These are phyloP conservation scores for Suricata suricatta DNA, from an alignment of 2,113 vertebrate genomes.

Conservation along the genomic window DNA sequence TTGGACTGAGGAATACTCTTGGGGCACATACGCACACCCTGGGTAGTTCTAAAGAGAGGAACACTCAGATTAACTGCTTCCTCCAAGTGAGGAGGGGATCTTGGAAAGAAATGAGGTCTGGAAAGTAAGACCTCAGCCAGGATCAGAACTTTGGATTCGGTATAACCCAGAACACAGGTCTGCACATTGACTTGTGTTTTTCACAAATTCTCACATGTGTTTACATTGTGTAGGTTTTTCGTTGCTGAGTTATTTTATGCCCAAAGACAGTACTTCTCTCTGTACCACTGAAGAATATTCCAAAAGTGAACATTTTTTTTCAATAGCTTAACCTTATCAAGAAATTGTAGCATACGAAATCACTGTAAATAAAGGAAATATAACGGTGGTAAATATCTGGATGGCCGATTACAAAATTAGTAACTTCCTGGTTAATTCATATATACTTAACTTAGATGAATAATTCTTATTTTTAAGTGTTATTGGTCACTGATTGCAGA, in stretches of 20 bases:
- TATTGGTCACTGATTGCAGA: constrained; percentile 49
- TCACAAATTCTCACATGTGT: background rate
- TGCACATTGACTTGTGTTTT: background rate
- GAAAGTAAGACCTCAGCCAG: background rate
- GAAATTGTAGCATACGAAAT: constrained; percentile 34
- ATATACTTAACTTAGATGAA: constrained; percentile 44
- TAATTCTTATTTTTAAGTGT: background rate
- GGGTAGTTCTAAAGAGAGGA: background rate
- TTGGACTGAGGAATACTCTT: background rate
- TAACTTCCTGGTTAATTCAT: background rate
- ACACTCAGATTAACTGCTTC: too few relatives aligned
- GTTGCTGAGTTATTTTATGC: background rate
- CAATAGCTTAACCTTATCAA: background rate
- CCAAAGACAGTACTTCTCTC: background rate
- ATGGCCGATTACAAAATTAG: constrained; percentile 11
- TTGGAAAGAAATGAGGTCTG: background rate
- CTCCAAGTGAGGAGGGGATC: rapidly evolving
- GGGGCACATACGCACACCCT: background rate
- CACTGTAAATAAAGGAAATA: background rate
- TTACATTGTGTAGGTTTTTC: background rate
- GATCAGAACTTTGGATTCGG: background rate
- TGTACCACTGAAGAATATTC: background rate
- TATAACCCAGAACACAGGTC: background rate
- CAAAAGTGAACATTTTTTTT: background rate
- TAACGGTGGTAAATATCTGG: constrained; percentile 36